Evolutionary conservation across 2,113 vertebrate species (phyloP).

Genomic region (Poeciliopsis prolifica): DNA sequence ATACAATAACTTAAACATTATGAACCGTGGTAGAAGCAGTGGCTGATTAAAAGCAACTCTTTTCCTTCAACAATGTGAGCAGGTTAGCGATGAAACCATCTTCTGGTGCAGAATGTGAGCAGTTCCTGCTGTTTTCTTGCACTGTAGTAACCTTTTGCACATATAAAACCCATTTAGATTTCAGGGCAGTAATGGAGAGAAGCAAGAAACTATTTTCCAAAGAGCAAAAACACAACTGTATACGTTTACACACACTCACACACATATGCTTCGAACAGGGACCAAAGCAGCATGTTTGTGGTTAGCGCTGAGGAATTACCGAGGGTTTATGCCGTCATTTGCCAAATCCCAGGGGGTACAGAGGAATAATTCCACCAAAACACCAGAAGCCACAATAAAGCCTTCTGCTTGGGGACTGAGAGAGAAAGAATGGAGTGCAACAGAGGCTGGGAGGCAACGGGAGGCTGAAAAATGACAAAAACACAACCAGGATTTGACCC

Average conservation of each 20-base stretch:
- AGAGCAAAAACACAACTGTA: constrained; percentile 33
- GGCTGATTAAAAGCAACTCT: neutral
- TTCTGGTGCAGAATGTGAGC: neutral
- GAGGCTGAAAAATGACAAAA: constrained; percentile 15
- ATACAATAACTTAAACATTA: too few relatives aligned
- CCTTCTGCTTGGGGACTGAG: constrained; percentile 47
- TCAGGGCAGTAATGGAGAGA: neutral
- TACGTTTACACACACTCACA: constrained; percentile 12
- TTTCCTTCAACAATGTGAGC: neutral
- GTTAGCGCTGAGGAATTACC: constrained; percentile 64
- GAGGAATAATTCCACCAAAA: constrained; percentile 58
- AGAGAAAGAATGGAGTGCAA: constrained; percentile 48
- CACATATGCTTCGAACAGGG: neutral
- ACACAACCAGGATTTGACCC: constrained; percentile 36
- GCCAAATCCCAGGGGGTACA: constrained; percentile 61
- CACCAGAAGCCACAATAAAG: constrained; percentile 69
- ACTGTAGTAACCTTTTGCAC: constrained; percentile 38
- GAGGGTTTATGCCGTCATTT: constrained; percentile 58
- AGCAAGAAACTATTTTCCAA: constrained; percentile 57
- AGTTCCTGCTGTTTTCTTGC: constrained; percentile 4
- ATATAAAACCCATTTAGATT: constrained; percentile 17
- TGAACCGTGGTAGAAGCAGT: too few relatives aligned
- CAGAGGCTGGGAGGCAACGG: constrained; percentile 13
- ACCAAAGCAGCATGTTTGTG: constrained; percentile 49
- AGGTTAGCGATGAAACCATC: neutral